A percentile compares a stretch with the other conserved stretches of the same genome.
phyloP scores from a whole-genome alignment of 2,797 vertebrate genomes.

The Valencia hispanica region DNA sequence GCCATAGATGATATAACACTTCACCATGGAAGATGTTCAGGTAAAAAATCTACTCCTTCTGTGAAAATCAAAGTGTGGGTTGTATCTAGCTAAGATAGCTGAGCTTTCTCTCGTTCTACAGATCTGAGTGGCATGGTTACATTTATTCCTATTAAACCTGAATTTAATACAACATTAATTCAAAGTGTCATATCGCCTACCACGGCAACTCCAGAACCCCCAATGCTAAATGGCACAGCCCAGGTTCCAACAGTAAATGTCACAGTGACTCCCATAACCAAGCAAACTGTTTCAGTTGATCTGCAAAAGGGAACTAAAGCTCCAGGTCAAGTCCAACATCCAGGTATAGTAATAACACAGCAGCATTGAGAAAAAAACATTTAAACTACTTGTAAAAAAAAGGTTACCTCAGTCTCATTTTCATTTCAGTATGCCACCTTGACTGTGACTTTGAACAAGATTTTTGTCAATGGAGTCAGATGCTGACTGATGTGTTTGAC shows the following conservation, averaged over 20 bases:
- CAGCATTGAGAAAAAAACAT: too few species aligned
- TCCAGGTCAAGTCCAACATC: not conserved
- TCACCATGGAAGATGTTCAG: conserved; percentile 70
- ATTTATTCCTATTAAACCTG: not conserved
- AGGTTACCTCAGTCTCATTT: too few species aligned
- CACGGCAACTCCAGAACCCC: not conserved
- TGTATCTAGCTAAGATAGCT: too few species aligned
- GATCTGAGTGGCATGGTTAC: not conserved
- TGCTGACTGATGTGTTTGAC: conserved; percentile 70
- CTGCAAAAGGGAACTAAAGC: not conserved
- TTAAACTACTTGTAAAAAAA: too few species aligned
- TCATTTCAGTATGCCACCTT: conserved; percentile 53
- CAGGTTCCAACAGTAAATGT: not conserved
- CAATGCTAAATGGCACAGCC: not conserved
- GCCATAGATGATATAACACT: conserved; percentile 83
- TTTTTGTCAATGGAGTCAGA: conserved; percentile 74
- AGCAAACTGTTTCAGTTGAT: not conserved
- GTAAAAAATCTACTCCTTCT: conserved; percentile 45
- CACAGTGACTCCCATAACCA: not conserved
- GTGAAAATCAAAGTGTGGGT: too few species aligned
- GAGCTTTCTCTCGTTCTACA: not conserved
- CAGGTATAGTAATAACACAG: conserved; percentile 27
- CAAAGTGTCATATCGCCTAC: conserved; percentile 15
- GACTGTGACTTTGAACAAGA: conserved; percentile 72
- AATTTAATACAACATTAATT: conserved; percentile 4